A percentile compares a stretch with the other conserved stretches of the same genome.
Evolutionary conservation across 2,113 vertebrate genomes (phyloP).

Genomic region (Bufo bufo): DNA sequence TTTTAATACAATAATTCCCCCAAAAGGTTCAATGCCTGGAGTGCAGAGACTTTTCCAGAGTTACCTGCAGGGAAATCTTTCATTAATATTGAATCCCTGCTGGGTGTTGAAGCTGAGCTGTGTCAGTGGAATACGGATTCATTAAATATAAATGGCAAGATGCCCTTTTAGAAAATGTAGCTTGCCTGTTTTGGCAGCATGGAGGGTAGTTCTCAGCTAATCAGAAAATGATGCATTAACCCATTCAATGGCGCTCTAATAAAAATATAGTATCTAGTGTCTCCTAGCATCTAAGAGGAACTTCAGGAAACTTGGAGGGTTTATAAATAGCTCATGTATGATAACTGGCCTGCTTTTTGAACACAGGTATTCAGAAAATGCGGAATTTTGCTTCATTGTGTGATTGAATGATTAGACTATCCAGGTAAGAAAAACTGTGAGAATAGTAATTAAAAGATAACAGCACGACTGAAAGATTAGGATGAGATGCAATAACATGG

Average conservation of each 20-base stretch:
- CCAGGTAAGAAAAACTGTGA: not conserved
- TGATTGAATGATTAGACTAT: not conserved
- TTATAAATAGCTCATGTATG: not conserved
- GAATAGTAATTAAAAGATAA: conserved; percentile 29
- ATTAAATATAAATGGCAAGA: conserved; percentile 60
- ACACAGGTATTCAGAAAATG: not conserved
- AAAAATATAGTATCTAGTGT: not conserved
- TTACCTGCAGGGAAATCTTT: conserved; percentile 59
- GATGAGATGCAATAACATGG: not conserved
- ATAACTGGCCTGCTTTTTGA: not conserved
- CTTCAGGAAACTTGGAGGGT: not conserved
- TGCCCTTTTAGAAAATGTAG: conserved; percentile 57
- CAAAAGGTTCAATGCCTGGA: conserved; percentile 56
- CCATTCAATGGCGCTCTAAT: conserved; percentile 6
- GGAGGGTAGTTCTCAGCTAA: conserved; percentile 53
- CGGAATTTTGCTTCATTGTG: not conserved
- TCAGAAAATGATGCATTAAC: conserved; percentile 52
- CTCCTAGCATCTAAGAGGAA: not conserved
- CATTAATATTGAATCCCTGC: conserved; percentile 58
- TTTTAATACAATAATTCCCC: conserved; percentile 53
- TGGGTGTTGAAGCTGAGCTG: conserved; percentile 55
- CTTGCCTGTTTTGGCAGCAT: conserved; percentile 56
- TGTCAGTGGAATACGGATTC: conserved; percentile 58
- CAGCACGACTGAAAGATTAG: not conserved
- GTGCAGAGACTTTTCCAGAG: conserved; percentile 56